Base-by-base conservation (phyloP, 2,888 invertebrate species). In the Sarcophaga carnaria region DNA sequence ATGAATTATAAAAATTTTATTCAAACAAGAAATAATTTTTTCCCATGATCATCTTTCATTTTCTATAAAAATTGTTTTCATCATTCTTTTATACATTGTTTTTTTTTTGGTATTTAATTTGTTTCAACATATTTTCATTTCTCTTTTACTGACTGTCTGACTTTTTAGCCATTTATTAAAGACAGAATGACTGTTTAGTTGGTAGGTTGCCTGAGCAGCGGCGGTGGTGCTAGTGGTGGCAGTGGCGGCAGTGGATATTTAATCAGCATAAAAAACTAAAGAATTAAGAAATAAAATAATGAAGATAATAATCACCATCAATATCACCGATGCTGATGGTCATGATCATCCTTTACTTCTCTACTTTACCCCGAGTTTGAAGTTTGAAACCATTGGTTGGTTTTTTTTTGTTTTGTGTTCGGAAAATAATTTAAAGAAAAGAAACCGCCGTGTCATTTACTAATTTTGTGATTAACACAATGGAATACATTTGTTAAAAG, bases 251-350 rank as follows among this genome's bases (percentile, higher is more conserved):
- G 83, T 80, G 62, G 84, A 69, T 75, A 85, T 88, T 90, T 89
- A 91, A 92, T 92, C 90, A 91, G 89, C 91, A 91, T 91, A 92
- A 92, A 92, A 92, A 92, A 90, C 1, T 37, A 37, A 37, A 91
- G 91, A 91, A 92, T 92, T 92, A 92, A 92, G 92, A 91, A 92
- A 90, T 92, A 91, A 91, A 90, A 91, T 92, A 91, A 91, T 91
- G 90, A 91, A 89, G 90, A 90, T 90, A 89, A 91, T 66, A 79
- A 87, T 90, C 88, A 89, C 88, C 88, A 71, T 84, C 64, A 75
- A 78, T 75, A 82, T 67, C 75, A 69, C 49, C 59, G 67, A 78
- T 71, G 70, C 76, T 54, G 76, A 62, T 54, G 27, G 27, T 69
- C 47, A 47, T 71, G 54, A 54, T 54, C 45, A 37, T 20, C 60